These are phyloP conservation scores for Eulemur albifrons DNA, from an alignment of 2,797 vertebrate genomes.

Conservation along the genomic window DNA sequence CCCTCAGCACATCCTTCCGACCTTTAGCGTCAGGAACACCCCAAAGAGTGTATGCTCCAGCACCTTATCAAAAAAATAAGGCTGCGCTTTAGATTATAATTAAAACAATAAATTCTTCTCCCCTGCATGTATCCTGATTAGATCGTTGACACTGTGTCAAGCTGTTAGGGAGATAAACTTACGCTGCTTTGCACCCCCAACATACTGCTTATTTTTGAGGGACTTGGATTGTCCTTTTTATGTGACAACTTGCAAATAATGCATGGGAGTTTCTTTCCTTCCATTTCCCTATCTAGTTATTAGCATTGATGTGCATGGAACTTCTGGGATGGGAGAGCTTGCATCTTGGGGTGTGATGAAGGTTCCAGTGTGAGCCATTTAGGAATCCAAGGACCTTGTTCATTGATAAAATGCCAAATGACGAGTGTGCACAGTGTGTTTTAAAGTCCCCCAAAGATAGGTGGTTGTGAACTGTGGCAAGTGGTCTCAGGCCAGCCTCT, in stretches of 20 bases:
- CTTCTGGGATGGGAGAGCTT: neutral
- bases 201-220: neutral
- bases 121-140: constrained; percentile 59
- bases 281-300: neutral
- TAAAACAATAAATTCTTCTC: constrained; percentile 75
- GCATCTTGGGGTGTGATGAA: neutral
- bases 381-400: neutral
- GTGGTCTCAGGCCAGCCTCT: neutral
- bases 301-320: neutral
- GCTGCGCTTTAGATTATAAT: constrained; percentile 70
- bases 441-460: neutral
- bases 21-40: constrained; percentile 39
- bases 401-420: neutral
- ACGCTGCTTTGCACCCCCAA: neutral
- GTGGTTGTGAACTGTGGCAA: neutral
- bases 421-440: fast-evolving
- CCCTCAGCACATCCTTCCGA: neutral
- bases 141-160: constrained; percentile 67
- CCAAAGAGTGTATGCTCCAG: constrained; percentile 15
- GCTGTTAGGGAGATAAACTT: constrained; percentile 65
- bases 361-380: neutral
- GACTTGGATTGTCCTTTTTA: neutral
- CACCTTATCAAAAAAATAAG: constrained; percentile 61
- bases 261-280: neutral
- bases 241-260: constrained; percentile 10